phyloP scores from a whole-genome alignment of 1,140 invertebrate genomes.

The Macrobrachium nipponense region DNA sequence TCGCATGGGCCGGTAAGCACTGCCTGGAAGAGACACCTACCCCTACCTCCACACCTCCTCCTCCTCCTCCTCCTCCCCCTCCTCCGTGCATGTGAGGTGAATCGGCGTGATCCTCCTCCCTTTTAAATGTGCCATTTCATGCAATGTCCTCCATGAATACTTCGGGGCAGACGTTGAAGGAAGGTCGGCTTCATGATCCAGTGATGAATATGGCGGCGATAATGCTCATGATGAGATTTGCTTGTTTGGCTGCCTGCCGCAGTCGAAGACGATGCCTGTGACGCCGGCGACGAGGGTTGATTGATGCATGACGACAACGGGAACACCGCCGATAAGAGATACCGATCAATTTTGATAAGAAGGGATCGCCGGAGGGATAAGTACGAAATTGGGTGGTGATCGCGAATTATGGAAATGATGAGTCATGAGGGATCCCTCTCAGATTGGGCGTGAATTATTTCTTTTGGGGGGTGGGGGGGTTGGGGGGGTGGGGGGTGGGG shows the following conservation, averaged over 20 bases:
- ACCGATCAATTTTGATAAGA: too few species aligned
- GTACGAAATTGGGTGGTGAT: too few species aligned
- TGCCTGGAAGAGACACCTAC: neutral
- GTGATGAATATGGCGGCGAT: too few species aligned
- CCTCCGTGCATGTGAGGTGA: neutral
- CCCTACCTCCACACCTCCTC: neutral
- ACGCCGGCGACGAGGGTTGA: too few species aligned
- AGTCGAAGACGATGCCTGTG: too few species aligned
- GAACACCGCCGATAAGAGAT: too few species aligned
- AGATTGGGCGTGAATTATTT: neutral
- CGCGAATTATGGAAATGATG: constrained; percentile 2
- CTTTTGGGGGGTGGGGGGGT: neutral
- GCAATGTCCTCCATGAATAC: neutral
- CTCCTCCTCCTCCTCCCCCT: neutral
- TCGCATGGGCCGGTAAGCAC: neutral
- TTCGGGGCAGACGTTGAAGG: too few species aligned
- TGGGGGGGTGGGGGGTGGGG: neutral
- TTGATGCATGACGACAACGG: too few species aligned
- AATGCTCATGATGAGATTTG: too few species aligned
- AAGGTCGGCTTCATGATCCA: too few species aligned
- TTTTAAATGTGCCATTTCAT: too few species aligned
- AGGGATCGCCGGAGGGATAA: constrained; percentile 6
- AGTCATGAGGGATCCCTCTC: constrained; percentile 13
- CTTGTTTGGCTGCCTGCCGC: too few species aligned
- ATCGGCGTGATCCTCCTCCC: neutral